These are phyloP conservation scores for Hexactinellida sp. DNA, from an alignment of 37 sponge, comb jelly and placozoan genomes.

Conservation along the genomic window DNA sequence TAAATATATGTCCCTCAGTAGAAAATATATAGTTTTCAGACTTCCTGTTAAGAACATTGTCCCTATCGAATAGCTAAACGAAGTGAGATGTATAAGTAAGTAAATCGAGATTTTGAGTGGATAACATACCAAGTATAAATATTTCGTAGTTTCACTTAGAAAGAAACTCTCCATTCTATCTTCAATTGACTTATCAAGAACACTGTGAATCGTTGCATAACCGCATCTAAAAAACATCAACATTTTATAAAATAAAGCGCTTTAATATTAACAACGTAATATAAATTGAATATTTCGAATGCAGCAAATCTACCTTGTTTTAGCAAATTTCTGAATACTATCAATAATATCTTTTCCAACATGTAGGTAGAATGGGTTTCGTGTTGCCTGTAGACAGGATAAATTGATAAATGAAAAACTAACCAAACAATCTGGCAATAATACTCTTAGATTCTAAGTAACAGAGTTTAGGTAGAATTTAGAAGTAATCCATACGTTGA, in stretches of 20 bases:
- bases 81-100: too few relatives aligned
- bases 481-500: too few relatives aligned
- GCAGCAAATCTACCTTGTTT: conserved; percentile 41
- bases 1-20: conserved; percentile 84
- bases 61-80: conserved; percentile 72
- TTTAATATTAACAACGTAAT: background rate
- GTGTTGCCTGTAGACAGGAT: conserved; percentile 46
- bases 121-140: conserved; percentile 73
- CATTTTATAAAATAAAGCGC: background rate
- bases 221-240: conserved; percentile 57
- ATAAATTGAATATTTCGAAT: background rate
- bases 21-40: conserved; percentile 66
- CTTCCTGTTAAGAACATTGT: conserved; percentile 61
- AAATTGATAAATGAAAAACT: background rate
- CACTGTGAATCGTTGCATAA: conserved; percentile 88
- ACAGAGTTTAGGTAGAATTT: too few relatives aligned
- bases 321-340: conserved; percentile 52
- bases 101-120: background rate
- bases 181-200: conserved; percentile 69
- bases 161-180: conserved; percentile 99
- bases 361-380: conserved; percentile 88
- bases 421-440: too few relatives aligned
- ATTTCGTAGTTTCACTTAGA: conserved; percentile 95
- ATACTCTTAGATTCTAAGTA: too few relatives aligned
- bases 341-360: conserved; percentile 82